phyloP scores from a whole-genome alignment of 1,140 invertebrate genomes.

The Aethina tumida region DNA sequence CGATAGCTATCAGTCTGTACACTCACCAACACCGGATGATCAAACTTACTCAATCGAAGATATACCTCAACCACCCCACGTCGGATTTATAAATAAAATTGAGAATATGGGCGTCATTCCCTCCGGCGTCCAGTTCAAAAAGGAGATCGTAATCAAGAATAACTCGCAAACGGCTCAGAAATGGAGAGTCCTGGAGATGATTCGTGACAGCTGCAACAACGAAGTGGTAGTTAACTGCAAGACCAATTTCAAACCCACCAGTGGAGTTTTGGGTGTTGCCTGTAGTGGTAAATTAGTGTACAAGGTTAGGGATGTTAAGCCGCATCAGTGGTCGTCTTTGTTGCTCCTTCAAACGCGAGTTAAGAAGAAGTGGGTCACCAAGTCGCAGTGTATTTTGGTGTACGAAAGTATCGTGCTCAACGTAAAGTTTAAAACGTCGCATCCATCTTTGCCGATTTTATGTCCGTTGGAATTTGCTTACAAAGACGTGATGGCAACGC shows the following conservation, averaged over 20 bases:
- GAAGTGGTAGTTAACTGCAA: conserved; percentile 1
- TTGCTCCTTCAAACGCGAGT: conserved; percentile 14
- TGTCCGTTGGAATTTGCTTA: conserved; percentile 23
- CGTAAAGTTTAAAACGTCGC: conserved; percentile 16
- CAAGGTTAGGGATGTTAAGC: conserved; percentile 5
- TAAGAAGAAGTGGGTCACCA: conserved; percentile 1
- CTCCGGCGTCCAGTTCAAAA: too few relatives aligned
- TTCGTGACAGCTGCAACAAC: too few relatives aligned
- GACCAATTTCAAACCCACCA: conserved; percentile 5
- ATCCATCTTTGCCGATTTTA: conserved; percentile 17
- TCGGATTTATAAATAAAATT: too few relatives aligned
- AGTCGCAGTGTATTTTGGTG: conserved; percentile 17
- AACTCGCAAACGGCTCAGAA: too few relatives aligned
- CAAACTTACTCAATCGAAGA: too few relatives aligned
- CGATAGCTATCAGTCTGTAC: too few relatives aligned
- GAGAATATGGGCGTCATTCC: too few relatives aligned
- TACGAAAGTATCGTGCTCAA: conserved; percentile 21
- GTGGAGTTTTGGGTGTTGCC: conserved; percentile 16
- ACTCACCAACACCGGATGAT: too few relatives aligned
- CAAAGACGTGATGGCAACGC: conserved; percentile 9
- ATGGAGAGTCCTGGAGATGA: too few relatives aligned
- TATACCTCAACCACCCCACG: too few relatives aligned
- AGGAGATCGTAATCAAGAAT: too few relatives aligned
- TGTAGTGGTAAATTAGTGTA: conserved; percentile 9
- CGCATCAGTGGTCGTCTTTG: conserved; percentile 13